These are phyloP conservation scores for Notoglanidium macrostoma DNA, from an alignment of 2,797 vertebrate species.

Conservation along the genomic window DNA sequence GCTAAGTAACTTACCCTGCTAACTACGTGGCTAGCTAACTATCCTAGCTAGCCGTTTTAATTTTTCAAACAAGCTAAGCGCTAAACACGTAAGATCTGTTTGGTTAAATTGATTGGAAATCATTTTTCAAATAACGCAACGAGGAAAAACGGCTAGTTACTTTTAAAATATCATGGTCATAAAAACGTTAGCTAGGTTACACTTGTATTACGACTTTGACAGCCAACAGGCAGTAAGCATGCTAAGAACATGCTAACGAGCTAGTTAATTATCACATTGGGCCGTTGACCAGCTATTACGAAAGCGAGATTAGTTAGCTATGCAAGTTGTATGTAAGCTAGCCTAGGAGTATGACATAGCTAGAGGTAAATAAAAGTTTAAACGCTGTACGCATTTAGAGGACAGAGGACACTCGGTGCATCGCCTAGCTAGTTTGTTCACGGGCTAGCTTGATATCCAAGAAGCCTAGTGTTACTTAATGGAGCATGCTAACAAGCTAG, in stretches of 20 bases:
- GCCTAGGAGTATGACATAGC: background rate
- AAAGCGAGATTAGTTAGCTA: background rate
- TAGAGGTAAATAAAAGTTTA: background rate
- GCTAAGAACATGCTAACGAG: background rate
- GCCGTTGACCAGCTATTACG: too few species aligned
- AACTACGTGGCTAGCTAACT: background rate
- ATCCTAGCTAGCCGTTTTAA: background rate
- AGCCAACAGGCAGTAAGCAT: background rate
- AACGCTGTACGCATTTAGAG: background rate
- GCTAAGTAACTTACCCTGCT: background rate
- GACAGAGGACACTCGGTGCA: background rate
- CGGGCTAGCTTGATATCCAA: background rate
- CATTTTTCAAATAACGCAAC: background rate
- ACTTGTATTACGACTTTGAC: constrained; percentile 11
- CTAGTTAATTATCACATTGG: background rate
- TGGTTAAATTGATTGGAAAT: background rate
- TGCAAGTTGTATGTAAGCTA: too few species aligned
- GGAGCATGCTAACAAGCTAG: constrained; percentile 2
- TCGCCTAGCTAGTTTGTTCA: background rate
- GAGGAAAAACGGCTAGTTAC: background rate
- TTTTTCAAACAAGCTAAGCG: background rate
- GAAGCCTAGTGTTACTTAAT: background rate
- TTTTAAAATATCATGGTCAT: background rate
- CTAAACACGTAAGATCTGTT: background rate
- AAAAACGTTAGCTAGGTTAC: background rate